These are phyloP conservation scores for Torymus texanus DNA, from an alignment of 2,888 invertebrate species.

Conservation along the genomic window DNA sequence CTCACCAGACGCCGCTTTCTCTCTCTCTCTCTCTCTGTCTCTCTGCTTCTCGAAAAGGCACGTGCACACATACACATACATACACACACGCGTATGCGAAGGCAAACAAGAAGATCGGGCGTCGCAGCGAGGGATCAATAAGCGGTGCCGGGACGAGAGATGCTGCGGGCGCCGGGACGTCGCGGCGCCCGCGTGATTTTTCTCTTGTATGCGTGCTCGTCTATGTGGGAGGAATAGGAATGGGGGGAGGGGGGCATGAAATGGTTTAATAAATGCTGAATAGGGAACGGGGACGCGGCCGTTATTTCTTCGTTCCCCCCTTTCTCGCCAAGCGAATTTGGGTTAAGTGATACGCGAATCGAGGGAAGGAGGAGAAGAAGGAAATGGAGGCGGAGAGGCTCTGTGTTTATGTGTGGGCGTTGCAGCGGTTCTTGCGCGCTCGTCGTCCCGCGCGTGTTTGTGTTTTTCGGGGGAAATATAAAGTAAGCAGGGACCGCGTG, in stretches of 20 bases:
- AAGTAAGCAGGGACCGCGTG: no score
- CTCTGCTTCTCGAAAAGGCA: slow-evolving; percentile 11
- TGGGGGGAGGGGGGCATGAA: neutral
- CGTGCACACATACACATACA: slow-evolving; percentile 4
- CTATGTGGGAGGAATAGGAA: no score
- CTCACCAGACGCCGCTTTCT: neutral
- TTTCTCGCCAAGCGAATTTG: slow-evolving; percentile 11
- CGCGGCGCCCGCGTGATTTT: slow-evolving; percentile 63
- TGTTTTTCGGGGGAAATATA: no score
- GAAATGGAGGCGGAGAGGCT: neutral
- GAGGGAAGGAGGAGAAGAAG: neutral
- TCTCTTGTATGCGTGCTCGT: neutral
- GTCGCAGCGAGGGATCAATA: slow-evolving; percentile 59
- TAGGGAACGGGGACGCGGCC: slow-evolving; percentile 12
- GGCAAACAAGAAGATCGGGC: slow-evolving; percentile 30
- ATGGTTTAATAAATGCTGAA: slow-evolving; percentile 35
- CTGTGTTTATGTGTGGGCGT: no score
- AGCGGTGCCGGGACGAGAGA: slow-evolving; percentile 48
- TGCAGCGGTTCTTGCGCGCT: no score
- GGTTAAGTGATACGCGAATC: slow-evolving; percentile 32
- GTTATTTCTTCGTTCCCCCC: neutral
- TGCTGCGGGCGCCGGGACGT: slow-evolving; percentile 69
- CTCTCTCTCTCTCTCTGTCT: slow-evolving; percentile 18
- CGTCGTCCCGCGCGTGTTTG: no score
- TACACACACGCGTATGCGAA: neutral